Evolutionary conservation across 1,140 invertebrate genomes (phyloP).

Genomic region (Trissolcus basalis): DNA sequence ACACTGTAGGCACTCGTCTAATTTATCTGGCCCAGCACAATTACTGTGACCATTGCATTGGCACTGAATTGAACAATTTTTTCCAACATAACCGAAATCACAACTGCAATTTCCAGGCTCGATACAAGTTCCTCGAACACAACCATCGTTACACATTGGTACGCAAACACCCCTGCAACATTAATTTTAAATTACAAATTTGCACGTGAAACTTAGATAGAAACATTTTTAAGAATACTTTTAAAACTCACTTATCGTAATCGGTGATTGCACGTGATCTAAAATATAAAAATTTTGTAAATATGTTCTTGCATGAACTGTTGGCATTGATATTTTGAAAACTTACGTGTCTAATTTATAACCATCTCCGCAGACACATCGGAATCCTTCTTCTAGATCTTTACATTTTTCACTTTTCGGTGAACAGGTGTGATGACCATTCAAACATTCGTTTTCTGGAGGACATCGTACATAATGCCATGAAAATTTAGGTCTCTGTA

Average conservation of each 20-base stretch:
- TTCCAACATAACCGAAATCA: constrained; percentile 96
- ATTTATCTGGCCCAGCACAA: constrained; percentile 89
- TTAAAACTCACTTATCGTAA: constrained; percentile 56
- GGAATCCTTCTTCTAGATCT: constrained; percentile 84
- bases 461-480: constrained; percentile 94
- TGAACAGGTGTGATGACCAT: constrained; percentile 94
- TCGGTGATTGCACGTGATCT: background rate
- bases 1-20: constrained; percentile 89
- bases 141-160: constrained; percentile 92
- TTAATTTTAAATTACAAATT: too few species aligned
- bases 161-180: constrained; percentile 78
- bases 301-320: background rate
- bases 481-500: constrained; percentile 77
- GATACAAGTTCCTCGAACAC: constrained; percentile 90
- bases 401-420: constrained; percentile 89
- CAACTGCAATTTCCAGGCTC: constrained; percentile 91
- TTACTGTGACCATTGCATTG: constrained; percentile 96
- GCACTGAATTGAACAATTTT: constrained; percentile 94
- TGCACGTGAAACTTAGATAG: too few species aligned
- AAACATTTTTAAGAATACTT: too few species aligned
- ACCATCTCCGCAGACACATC: constrained; percentile 90
- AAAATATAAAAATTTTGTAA: background rate
- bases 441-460: constrained; percentile 94
- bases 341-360: constrained; percentile 79
- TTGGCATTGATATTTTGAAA: constrained; percentile 28